phyloP scores from a whole-genome alignment of 2,797 vertebrate genomes.

The Poeciliopsis infans region DNA sequence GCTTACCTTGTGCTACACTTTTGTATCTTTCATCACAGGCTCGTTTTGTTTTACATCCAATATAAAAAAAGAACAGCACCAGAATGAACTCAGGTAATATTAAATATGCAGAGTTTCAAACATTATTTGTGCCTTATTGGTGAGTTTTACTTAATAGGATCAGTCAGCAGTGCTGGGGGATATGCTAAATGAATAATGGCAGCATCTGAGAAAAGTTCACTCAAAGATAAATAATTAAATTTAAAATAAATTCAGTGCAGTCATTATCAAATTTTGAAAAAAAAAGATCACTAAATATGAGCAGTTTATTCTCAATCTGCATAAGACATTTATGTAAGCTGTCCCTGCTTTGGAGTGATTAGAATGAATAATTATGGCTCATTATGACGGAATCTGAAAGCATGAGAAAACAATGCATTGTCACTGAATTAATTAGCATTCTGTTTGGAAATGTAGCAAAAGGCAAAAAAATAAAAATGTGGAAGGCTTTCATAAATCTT shows the following conservation, averaged over 20 bases:
- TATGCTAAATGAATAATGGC: conserved; percentile 50
- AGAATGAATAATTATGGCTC: conserved; percentile 42
- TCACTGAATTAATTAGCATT: conserved; percentile 45
- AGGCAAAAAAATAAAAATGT: conserved; percentile 9
- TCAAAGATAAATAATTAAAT: conserved; percentile 29
- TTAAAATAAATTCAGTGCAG: conserved; percentile 20
- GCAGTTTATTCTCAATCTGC: conserved; percentile 33
- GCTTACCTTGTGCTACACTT: conserved; percentile 19
- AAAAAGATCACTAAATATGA: conserved; percentile 36
- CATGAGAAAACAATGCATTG: conserved; percentile 37
- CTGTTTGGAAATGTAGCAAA: conserved; percentile 39
- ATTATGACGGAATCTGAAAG: conserved; percentile 33
- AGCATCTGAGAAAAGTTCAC: conserved; percentile 46
- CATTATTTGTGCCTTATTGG: conserved; percentile 42
- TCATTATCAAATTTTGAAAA: conserved; percentile 16
- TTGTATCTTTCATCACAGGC: conserved; percentile 14
- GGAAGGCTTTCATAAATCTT: conserved; percentile 41
- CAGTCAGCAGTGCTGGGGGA: conserved; percentile 39
- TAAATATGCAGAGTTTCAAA: conserved; percentile 39
- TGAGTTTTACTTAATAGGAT: conserved; percentile 37
- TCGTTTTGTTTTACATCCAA: conserved; percentile 11
- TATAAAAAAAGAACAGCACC: not conserved
- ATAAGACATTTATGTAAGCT: conserved; percentile 32
- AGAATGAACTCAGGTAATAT: conserved; percentile 22
- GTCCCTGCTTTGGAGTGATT: conserved; percentile 43